phyloP scores from a whole-genome alignment of 2,113 vertebrate genomes.

The Ginglymostoma cirratum region DNA sequence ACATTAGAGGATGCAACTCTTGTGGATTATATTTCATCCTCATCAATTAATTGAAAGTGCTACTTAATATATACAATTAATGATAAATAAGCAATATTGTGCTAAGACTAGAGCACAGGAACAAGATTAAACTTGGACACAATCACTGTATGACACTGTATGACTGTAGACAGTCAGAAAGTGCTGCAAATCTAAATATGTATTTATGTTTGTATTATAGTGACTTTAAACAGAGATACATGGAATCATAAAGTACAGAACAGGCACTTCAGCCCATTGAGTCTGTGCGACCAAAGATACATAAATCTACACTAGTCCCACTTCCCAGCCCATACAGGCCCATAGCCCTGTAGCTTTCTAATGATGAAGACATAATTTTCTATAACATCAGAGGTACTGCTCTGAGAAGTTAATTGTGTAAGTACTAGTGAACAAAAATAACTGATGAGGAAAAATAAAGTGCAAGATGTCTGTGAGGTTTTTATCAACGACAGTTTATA shows the following conservation, averaged over 20 bases:
- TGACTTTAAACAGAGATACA: not conserved
- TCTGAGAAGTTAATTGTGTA: not conserved
- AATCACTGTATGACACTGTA: not conserved
- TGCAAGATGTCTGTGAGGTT: no score
- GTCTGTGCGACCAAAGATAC: no score
- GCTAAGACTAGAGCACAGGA: not conserved
- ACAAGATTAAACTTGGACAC: not conserved
- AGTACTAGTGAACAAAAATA: not conserved
- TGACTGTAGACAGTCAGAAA: not conserved
- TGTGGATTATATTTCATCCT: not conserved
- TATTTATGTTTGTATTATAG: not conserved
- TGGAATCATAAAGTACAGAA: no score
- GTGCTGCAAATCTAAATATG: not conserved
- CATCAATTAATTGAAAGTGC: not conserved
- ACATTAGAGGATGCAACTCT: not conserved
- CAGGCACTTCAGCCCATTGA: no score
- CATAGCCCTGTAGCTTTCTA: not conserved
- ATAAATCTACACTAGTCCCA: no score
- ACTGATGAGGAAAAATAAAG: not conserved
- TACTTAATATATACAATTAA: not conserved
- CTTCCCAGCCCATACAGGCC: no score
- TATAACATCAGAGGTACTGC: not conserved
- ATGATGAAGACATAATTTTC: not conserved
- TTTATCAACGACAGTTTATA: no score
- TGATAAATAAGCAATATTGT: not conserved